Conservation (phyloP, 2,113 vertebrate species). For the Rhynchomys soricoides region DNA sequence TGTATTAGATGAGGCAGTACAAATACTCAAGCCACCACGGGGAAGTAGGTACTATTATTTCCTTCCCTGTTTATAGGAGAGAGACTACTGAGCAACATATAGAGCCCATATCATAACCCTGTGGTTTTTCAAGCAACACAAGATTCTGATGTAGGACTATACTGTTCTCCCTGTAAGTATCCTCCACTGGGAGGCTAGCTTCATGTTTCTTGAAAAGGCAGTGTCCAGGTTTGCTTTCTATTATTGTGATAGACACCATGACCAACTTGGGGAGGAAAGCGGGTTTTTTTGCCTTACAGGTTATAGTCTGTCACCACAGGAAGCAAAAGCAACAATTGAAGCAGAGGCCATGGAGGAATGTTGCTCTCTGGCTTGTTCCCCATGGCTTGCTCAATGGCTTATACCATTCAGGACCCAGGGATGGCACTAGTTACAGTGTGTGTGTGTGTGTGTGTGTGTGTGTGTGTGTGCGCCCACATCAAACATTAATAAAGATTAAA, state of each 20-base stretch:
- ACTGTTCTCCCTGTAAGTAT: not conserved
- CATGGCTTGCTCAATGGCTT: not conserved
- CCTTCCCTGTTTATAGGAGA: not conserved
- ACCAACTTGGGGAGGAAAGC: not conserved
- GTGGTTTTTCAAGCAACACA: not conserved
- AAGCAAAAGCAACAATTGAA: not conserved
- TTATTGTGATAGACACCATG: not conserved
- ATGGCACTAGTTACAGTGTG: not conserved
- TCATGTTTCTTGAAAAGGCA: constrained; percentile 16
- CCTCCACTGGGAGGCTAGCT: not conserved
- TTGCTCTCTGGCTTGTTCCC: not conserved
- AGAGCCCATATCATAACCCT: not conserved
- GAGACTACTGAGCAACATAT: not conserved
- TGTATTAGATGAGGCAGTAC: not conserved
- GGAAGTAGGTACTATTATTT: not conserved
- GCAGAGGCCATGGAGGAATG: not conserved
- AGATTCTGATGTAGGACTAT: not conserved
- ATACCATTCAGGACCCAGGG: not conserved
- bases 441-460: not conserved
- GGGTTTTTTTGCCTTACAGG: not conserved
- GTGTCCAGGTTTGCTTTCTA: not conserved
- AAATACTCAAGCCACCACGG: not conserved
- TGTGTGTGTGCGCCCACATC: not conserved
- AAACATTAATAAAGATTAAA: not conserved
- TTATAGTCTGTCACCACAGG: not conserved